Evolutionary conservation across 2,113 vertebrate species (phyloP).

Genomic region (Plotosus lineatus): DNA sequence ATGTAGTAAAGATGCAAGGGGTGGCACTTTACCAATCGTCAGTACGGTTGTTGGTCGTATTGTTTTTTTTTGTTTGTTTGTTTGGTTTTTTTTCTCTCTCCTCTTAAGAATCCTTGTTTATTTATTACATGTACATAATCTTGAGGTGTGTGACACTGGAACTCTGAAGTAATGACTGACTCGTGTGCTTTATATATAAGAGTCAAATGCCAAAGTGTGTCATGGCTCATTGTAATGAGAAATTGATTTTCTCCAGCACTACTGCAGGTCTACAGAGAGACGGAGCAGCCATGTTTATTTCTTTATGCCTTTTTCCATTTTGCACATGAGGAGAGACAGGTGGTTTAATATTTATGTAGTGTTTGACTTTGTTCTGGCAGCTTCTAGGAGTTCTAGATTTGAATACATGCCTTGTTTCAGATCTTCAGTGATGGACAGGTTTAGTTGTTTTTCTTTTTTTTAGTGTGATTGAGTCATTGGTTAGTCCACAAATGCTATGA

Average conservation of each 20-base stretch:
- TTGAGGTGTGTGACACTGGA: slow-evolving; percentile 36
- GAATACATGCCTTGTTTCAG: slow-evolving; percentile 79
- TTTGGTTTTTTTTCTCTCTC: slow-evolving; percentile 60
- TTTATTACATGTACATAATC: slow-evolving; percentile 60
- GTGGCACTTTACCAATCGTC: slow-evolving; percentile 76
- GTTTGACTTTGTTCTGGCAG: slow-evolving; percentile 79
- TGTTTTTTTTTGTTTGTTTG: no score
- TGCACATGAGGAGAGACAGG: slow-evolving; percentile 86
- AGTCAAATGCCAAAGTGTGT: slow-evolving; percentile 90
- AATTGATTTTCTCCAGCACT: slow-evolving; percentile 69
- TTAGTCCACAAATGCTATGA: slow-evolving; percentile 75
- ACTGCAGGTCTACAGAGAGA: slow-evolving; percentile 68
- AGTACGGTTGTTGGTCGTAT: slow-evolving; percentile 67
- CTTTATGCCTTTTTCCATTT: slow-evolving; percentile 90
- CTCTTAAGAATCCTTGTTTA: slow-evolving; percentile 52
- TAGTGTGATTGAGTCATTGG: slow-evolving; percentile 67
- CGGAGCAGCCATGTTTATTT: slow-evolving; percentile 72
- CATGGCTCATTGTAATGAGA: slow-evolving; percentile 43
- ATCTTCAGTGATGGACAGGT: slow-evolving; percentile 73
- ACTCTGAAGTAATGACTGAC: slow-evolving; percentile 41
- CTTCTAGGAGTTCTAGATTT: slow-evolving; percentile 84
- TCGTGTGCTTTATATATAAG: slow-evolving; percentile 54
- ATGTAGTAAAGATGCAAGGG: slow-evolving; percentile 71
- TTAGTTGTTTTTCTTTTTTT: slow-evolving; percentile 1
- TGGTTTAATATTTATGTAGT: slow-evolving; percentile 69